A percentile compares a stretch with the other conserved stretches of the same genome.
Evolutionary conservation across 2,113 vertebrate genomes (phyloP).

Genomic region (Plotosus lineatus): DNA sequence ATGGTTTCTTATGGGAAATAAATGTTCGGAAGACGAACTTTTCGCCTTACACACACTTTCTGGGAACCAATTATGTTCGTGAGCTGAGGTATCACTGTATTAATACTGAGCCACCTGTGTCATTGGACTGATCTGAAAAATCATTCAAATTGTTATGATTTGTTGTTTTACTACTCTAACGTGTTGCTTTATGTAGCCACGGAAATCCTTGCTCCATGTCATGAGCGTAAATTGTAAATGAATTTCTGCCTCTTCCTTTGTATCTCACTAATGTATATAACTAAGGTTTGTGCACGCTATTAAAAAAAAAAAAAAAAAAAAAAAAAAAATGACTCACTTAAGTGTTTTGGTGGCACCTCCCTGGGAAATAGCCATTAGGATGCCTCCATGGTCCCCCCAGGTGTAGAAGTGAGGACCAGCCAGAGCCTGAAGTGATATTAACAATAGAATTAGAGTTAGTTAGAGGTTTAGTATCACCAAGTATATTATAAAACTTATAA

Average conservation of each 20-base stretch:
- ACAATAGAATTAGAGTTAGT: background rate
- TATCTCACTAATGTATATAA: background rate
- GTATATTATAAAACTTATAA: background rate
- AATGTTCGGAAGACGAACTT: too few relatives aligned
- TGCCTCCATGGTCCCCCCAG: conserved; percentile 95
- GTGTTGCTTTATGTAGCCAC: background rate
- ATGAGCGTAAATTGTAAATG: background rate
- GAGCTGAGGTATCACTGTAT: too few relatives aligned
- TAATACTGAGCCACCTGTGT: background rate
- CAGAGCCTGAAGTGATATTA: conserved; percentile 74
- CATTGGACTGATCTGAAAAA: background rate
- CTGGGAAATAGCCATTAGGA: conserved; percentile 90
- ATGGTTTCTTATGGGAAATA: too few relatives aligned
- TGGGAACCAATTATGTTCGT: too few relatives aligned
- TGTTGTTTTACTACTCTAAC: background rate
- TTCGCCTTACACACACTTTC: too few relatives aligned
- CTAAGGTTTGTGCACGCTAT: background rate
- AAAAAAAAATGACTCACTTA: conserved; percentile 79
- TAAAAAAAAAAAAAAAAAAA: background rate
- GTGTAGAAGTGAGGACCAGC: conserved; percentile 94
- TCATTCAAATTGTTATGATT: background rate
- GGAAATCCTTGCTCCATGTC: background rate
- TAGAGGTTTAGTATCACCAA: background rate
- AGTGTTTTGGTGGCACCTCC: conserved; percentile 85
- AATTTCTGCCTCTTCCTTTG: background rate